Percentiles rank a stretch among this genome's conserved stretches.
Conservation (phyloP, 2,888 invertebrate genomes). For the Ctena decussata region DNA sequence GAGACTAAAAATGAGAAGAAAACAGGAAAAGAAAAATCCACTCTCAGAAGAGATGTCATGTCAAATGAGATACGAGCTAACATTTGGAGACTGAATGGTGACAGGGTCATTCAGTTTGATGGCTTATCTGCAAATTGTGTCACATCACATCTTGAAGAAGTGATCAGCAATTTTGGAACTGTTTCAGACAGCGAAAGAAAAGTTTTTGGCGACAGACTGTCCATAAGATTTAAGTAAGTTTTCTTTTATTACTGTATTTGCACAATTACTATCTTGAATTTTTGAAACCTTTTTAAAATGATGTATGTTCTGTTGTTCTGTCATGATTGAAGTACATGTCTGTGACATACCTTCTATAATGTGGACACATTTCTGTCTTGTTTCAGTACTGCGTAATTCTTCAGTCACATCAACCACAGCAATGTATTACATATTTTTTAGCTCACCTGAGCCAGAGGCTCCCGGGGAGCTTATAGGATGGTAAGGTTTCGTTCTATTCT, state of each 20-base stretch:
- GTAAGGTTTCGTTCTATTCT: too few species aligned
- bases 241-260: not conserved
- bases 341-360: too few species aligned
- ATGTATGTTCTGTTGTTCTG: too few species aligned
- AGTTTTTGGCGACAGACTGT: not conserved
- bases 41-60: not conserved
- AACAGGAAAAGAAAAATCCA: not conserved
- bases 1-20: not conserved
- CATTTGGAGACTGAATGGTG: constrained; percentile 45
- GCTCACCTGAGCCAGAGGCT: too few species aligned
- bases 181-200: constrained; percentile 32
- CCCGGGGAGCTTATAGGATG: too few species aligned
- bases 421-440: too few species aligned
- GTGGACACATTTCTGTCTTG: too few species aligned
- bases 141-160: constrained; percentile 7
- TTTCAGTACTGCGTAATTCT: too few species aligned
- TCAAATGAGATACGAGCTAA: not conserved
- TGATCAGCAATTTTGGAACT: constrained; percentile 49
- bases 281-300: too few species aligned
- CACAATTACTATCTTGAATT: too few species aligned
- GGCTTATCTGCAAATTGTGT: constrained; percentile 46
- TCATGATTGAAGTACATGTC: too few species aligned
- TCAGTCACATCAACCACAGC: too few species aligned
- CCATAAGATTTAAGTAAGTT: constrained; percentile 47
- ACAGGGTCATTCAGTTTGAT: constrained; percentile 45